Base-by-base conservation (phyloP, 2,113 vertebrate species). In the Aviceda subcristata region DNA sequence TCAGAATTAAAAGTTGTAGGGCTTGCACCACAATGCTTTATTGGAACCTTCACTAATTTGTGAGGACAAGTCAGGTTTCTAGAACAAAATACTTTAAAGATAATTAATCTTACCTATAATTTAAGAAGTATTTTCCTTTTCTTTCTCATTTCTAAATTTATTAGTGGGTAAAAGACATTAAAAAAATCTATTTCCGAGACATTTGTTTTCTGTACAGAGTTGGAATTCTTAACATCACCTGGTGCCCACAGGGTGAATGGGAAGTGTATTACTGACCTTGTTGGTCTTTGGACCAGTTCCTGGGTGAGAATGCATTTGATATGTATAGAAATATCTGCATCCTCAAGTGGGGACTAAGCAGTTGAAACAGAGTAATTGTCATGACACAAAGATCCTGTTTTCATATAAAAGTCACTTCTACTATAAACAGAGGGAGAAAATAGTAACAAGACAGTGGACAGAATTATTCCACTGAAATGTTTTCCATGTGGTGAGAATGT, bases 401-500 rank as follows among this genome's bases (percentile, higher is more conserved):
- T 67, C 83, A 64, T 84, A 57, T 26, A 84, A 84, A 38, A 46
- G 27, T 84, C 41, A 21, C 14, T 93, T 74, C 26, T 95, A 6
- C 24, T 63, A 55, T 55, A 82, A 57, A 26, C 12, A 41, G 38
- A 74, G n/a, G 19, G 23, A 86, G 64, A 60, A 88, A 68, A 45
- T 19, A 50, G 34, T 36, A 38, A 56, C 19, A 57, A 63, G 39
- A 50, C 5, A 68, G 15, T 23, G 32, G 62, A 48, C 16, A 73
- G 66, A 84, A 71, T 88, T 86, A 81, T 73, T 76, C 39, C 19
- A 48, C 39, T 36, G 78, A 74, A 68, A 69, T 92, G 84, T 23
- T 88, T 96, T 94, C 97, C 93, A 96, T 72, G 94, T 97, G 96
- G 16, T 39, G 16, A 88, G 62, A 85, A 75, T 0, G 3, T 81